Conservation (phyloP, 2,113 vertebrate genomes). For the Tychaedon coryphoeus region DNA sequence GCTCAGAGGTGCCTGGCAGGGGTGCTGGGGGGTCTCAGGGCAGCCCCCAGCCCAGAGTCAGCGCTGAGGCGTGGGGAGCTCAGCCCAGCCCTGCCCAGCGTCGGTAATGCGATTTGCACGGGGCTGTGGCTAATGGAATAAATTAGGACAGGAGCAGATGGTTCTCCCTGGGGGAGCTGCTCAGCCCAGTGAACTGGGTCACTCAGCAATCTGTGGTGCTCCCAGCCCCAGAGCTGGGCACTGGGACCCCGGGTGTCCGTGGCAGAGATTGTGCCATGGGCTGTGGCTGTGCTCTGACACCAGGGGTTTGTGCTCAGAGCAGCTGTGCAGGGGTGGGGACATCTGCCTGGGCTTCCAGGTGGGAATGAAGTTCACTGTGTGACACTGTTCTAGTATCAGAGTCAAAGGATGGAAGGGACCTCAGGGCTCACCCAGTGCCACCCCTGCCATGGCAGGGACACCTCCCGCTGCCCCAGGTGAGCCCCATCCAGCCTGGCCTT, state of each 20-base stretch:
- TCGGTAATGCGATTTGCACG: slow-evolving; percentile 20
- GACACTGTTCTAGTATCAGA: accelerated
- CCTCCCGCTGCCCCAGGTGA: accelerated
- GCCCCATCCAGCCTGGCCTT: neutral
- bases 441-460: neutral
- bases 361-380: neutral
- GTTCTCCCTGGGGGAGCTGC: slow-evolving; percentile 50
- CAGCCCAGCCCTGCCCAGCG: neutral
- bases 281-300: neutral
- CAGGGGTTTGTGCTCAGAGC: neutral
- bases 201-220: slow-evolving; percentile 11
- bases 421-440: neutral
- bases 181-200: slow-evolving; percentile 73
- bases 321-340: neutral
- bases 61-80: neutral
- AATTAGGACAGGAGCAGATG: slow-evolving; percentile 80
- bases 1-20: neutral
- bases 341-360: neutral
- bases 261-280: accelerated
- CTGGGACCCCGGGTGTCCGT: neutral
- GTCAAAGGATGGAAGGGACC: neutral
- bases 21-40: neutral
- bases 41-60: neutral
- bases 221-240: neutral
- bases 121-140: slow-evolving; percentile 66